Percentiles rank a stretch among this genome's conserved stretches.
Conservation (phyloP, 2,797 vertebrate species). For the Gadopsis marmoratus region DNA sequence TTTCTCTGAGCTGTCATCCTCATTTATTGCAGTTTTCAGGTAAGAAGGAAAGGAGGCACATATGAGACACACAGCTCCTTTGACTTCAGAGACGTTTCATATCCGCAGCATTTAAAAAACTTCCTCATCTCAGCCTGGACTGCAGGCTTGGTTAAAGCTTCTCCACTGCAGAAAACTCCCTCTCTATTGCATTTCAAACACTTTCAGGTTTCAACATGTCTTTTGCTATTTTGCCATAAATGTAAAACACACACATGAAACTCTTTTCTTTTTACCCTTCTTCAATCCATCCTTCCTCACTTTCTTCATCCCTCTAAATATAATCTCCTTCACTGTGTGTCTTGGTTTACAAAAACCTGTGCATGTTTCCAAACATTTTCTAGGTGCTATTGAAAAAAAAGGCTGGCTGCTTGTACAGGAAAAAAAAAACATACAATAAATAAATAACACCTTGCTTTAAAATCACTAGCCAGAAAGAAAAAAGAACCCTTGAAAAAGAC, state of each 20-base stretch:
- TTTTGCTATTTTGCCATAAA: conserved; percentile 4
- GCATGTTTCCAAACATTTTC: conserved; percentile 66
- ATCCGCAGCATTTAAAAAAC: conserved; percentile 9
- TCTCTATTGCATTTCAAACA: background rate
- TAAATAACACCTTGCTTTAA: conserved; percentile 55
- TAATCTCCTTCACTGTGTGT: conserved; percentile 50
- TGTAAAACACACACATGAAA: conserved; percentile 7
- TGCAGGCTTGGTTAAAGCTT: conserved; percentile 10
- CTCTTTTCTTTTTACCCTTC: background rate
- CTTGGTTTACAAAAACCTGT: conserved; percentile 62
- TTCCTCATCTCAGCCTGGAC: conserved; percentile 35
- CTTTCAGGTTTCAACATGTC: conserved; percentile 14
- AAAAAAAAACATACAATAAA: conserved; percentile 61
- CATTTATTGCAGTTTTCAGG: conserved; percentile 38
- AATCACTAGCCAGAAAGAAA: conserved; percentile 36
- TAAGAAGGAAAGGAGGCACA: conserved; percentile 74
- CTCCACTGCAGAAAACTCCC: conserved; percentile 12
- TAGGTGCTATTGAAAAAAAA: conserved; percentile 54
- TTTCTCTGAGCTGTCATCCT: conserved; percentile 26
- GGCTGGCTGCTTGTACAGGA: conserved; percentile 64
- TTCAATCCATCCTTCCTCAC: conserved; percentile 16
- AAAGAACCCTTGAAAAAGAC: conserved; percentile 31
- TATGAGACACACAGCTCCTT: conserved; percentile 60
- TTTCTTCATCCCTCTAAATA: conserved; percentile 42
- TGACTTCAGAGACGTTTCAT: conserved; percentile 34